Evolutionary conservation across 2,888 invertebrate genomes (phyloP).

Genomic region (Callyntrura guangdongensis): DNA sequence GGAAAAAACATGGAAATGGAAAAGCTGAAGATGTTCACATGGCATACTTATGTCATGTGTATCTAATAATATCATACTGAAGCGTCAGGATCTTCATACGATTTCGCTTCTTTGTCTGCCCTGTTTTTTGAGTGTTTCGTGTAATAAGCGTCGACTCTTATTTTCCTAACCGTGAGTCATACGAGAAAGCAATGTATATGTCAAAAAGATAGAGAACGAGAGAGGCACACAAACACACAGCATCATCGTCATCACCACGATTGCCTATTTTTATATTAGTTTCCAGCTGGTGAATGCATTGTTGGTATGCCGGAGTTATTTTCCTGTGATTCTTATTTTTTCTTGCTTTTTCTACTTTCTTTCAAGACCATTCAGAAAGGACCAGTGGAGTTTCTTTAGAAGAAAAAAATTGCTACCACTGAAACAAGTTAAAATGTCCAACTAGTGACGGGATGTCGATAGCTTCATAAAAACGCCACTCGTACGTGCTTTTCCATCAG

Average conservation of each 20-base stretch:
- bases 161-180: background rate
- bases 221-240: background rate
- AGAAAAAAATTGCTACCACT: background rate
- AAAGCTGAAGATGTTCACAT: conserved; percentile 58
- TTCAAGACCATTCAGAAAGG: background rate
- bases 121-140: background rate
- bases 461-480: background rate
- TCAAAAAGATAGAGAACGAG: background rate
- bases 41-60: conserved; percentile 23
- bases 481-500: conserved; percentile 17
- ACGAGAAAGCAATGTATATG: background rate
- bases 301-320: conserved; percentile 9
- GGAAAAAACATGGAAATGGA: conserved; percentile 32
- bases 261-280: conserved; percentile 17
- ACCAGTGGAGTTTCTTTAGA: background rate
- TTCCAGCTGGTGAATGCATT: conserved; percentile 49
- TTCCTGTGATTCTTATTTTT: background rate
- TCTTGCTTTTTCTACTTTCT: background rate
- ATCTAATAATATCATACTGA: conserved; percentile 4
- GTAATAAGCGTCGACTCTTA: background rate
- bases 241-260: conserved; percentile 13
- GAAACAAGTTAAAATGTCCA: background rate
- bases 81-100: background rate
- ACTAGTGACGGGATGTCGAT: background rate
- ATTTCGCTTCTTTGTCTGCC: background rate